A percentile compares a stretch with the other conserved stretches of the same genome.
Evolutionary conservation across 2,888 invertebrate genomes (phyloP).

Genomic region (Apamea crenata): DNA sequence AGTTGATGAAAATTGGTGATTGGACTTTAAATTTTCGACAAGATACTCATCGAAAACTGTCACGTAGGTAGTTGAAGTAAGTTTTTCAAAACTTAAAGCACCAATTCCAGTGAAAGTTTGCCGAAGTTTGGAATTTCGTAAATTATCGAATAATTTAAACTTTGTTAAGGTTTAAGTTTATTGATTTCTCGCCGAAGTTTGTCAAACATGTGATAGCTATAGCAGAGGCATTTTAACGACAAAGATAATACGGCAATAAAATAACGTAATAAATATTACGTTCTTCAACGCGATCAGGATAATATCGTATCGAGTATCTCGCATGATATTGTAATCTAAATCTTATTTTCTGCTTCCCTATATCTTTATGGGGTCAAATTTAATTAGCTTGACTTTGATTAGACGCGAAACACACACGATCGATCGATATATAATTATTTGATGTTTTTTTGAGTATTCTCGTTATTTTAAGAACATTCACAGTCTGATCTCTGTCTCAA

Average conservation of each 20-base stretch:
- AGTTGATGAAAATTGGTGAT: conserved; percentile 1
- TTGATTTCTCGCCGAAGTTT: conserved; percentile 33
- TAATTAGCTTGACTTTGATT: no score
- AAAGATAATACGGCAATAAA: background rate
- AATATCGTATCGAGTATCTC: background rate
- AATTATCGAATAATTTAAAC: conserved; percentile 46
- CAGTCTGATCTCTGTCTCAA: no score
- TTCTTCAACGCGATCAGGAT: background rate
- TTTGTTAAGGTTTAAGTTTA: conserved; percentile 29
- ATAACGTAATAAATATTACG: background rate
- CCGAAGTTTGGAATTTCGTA: conserved; percentile 29
- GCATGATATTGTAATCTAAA: background rate
- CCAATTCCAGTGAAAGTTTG: conserved; percentile 27
- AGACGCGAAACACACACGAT: no score
- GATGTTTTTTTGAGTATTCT: no score
- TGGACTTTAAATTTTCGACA: conserved; percentile 4
- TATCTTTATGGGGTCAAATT: no score
- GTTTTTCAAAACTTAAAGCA: conserved; percentile 48
- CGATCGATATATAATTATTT: no score
- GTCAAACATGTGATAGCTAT: background rate
- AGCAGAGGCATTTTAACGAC: background rate
- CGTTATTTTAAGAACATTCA: no score
- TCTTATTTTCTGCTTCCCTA: background rate
- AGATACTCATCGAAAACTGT: conserved; percentile 29
- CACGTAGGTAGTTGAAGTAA: conserved; percentile 36